Base-by-base conservation (phyloP, 2,797 vertebrate genomes). In the Varecia variegata region DNA sequence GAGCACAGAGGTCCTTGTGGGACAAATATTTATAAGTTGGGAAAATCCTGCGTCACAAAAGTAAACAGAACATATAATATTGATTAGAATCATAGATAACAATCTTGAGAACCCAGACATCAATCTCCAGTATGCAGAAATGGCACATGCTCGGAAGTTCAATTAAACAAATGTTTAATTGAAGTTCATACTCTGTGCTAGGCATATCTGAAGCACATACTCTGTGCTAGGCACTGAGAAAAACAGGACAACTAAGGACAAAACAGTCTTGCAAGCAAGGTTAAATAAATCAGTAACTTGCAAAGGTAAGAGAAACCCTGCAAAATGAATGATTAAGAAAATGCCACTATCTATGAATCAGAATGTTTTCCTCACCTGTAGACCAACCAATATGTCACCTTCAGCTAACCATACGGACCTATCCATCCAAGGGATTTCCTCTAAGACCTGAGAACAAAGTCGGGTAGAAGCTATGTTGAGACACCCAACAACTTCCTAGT, bases 301-400 rank as follows among this genome's bases (percentile, higher is more conserved):
- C 52, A 32, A 21, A 40, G 47, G 25, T 0, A 18, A 52, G 47
- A 43, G 3, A 67, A 50, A 32, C 2, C 6, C 5, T 40, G 43
- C 38, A 30, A 32, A 56, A n/a, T 23, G 32, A 7, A 3, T 23
- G 71, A 50, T 7, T 13, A 20, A 43, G 21, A 88, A 65, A 20
- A 73, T 7, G 54, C 62, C 32, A 50, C 8, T 8, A 50, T 43
- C 8, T 2, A 13, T 30, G 43, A 27, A 43, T 47, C 45, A 11
- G 38, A 35, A 60, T 15, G 20, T 10, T 58, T 40, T 67, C 18
- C 43, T 68, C 50, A 21, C 18, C 12, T n/a, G n/a, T 35, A 43
- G 32, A 52, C 14, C 7, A 21, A 30, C 2, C 1, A 1, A 32
- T 2, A 14, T 0, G 4, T 18, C 12, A 5, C 20, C 30, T 17